Conservation (phyloP, 2,797 vertebrate species). For the Triplophysa yarkandensis region DNA sequence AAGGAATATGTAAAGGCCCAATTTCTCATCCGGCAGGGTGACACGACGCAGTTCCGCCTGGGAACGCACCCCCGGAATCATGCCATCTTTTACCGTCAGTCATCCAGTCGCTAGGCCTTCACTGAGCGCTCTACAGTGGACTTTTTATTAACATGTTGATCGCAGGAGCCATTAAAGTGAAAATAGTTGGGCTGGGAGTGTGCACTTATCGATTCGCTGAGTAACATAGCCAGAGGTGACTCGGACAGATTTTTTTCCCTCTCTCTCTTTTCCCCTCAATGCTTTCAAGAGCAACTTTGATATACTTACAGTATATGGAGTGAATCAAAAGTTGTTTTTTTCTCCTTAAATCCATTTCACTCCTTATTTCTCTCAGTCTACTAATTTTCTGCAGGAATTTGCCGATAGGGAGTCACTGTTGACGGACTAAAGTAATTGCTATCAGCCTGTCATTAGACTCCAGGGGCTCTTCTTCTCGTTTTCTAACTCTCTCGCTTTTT, state of each 20-base stretch:
- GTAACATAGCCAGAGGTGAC: conserved; percentile 57
- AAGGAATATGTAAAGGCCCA: conserved; percentile 94
- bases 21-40: conserved; percentile 92
- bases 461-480: conserved; percentile 54
- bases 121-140: conserved; percentile 88
- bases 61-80: conserved; percentile 79
- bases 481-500: conserved; percentile 45
- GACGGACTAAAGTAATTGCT: conserved; percentile 80
- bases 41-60: conserved; percentile 86
- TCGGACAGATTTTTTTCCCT: conserved; percentile 61
- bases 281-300: conserved; percentile 47
- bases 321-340: conserved; percentile 60
- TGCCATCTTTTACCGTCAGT: conserved; percentile 88
- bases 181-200: conserved; percentile 67
- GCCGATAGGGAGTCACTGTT: conserved; percentile 69
- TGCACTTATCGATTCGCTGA: conserved; percentile 76
- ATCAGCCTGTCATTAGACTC: conserved; percentile 81
- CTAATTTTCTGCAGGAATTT: conserved; percentile 77
- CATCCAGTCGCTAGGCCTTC: conserved; percentile 81
- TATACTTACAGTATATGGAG: conserved; percentile 65
- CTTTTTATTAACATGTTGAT: conserved; percentile 82
- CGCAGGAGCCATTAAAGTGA: conserved; percentile 71
- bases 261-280: background rate
- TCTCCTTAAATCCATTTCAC: conserved; percentile 37
- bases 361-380: conserved; percentile 69